These are phyloP conservation scores for Athene noctua DNA, from an alignment of 2,113 vertebrate genomes.

Conservation along the genomic window DNA sequence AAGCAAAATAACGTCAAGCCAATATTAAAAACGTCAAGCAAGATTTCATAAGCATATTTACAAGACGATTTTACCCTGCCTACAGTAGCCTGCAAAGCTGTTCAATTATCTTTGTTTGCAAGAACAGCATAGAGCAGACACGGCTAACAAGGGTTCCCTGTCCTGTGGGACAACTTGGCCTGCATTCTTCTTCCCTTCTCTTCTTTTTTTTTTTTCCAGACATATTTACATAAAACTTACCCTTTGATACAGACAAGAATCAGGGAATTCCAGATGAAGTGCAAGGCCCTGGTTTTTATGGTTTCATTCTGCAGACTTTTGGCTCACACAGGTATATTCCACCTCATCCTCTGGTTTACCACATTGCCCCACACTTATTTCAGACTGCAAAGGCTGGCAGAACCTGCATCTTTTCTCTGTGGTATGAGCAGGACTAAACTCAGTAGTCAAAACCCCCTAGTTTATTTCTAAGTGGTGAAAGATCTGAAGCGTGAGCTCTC, in stretches of 20 bases:
- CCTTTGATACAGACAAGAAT: background rate
- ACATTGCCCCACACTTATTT: background rate
- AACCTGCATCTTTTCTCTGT: background rate
- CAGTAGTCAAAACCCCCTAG: background rate
- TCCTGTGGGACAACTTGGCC: background rate
- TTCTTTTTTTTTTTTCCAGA: background rate
- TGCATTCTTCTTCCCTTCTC: background rate
- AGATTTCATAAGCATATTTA: background rate
- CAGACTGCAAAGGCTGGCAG: background rate
- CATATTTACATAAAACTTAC: background rate
- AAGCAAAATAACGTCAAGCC: background rate
- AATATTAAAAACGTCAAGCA: background rate
- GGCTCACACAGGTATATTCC: background rate
- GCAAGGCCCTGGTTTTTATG: background rate
- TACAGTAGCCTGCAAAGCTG: background rate
- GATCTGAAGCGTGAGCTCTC: background rate
- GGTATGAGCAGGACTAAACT: background rate
- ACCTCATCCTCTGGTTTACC: background rate
- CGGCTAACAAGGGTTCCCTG: background rate
- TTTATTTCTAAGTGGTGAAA: background rate
- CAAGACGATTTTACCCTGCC: background rate
- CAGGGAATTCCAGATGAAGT: background rate
- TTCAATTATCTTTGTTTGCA: background rate
- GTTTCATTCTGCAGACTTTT: background rate
- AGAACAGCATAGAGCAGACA: background rate